Base-by-base conservation (phyloP, 92 coral and sea anemone species). In the Umimayanthus kanabou region DNA sequence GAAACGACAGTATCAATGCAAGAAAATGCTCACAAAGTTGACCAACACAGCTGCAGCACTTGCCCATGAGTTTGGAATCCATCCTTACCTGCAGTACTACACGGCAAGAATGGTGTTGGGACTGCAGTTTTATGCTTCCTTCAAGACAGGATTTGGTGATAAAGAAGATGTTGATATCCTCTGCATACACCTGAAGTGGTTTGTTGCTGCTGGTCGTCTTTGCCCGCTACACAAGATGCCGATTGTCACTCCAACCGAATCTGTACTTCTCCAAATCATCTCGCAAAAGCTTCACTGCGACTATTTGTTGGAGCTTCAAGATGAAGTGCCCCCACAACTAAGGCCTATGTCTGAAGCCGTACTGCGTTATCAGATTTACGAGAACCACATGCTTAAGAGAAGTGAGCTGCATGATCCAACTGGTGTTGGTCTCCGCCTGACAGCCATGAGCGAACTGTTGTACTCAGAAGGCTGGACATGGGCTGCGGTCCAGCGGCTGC, bases 201-300 rank as follows among this genome's bases (percentile, higher is more conserved):
- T 88, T 57, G 90, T 88, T 28, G 90, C 90, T 72, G 45, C 88
- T 47, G 90, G 90, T 23, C 90, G 90, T 71, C 90, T 43, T 81
- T 88, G 90, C 49, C 90, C 90, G 39, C 61, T 88, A 80, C 90
- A 88, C 88, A 88, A 88, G 58, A 81, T 88, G 80, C 90, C 90
- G 25, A 50, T 71, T 8, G 57, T 88, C 39, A 67, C 90, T 45
- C 90, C 90, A 73, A 81, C 90, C 13, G 90, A 88, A 33, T 82
- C 90, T 80, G 87, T 88, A 22, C 50, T 88, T 82, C 29, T 88
- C 70, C 64, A 80, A 64, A 16, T 88, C 66, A 73, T 88, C 4
- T 88, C 90, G 26, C 39, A 40, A 57, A 76, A 88, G 28, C 88
- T 88, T 37, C 86, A 88, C 69, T 88, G 87, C 71, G 64, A 88